These are phyloP conservation scores for Sciurus vulgaris DNA, from an alignment of 2,797 vertebrate genomes.

Conservation along the genomic window DNA sequence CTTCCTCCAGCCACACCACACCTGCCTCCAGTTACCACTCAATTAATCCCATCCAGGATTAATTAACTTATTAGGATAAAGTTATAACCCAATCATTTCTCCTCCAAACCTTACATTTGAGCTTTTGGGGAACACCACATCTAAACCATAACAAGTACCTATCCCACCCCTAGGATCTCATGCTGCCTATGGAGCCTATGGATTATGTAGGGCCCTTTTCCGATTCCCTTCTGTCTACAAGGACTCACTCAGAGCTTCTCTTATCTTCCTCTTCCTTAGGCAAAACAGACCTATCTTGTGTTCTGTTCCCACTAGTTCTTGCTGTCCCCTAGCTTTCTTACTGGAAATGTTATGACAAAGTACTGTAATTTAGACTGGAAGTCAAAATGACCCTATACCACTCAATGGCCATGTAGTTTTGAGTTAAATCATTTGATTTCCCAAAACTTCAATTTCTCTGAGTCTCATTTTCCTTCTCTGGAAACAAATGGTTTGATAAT, in stretches of 20 bases:
- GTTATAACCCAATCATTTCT: too few species aligned
- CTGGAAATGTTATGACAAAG: slow-evolving; percentile 35
- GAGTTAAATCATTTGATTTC: slow-evolving; percentile 9
- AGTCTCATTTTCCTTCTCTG: background rate
- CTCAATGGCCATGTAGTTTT: background rate
- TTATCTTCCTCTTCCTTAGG: background rate
- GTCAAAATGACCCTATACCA: slow-evolving; percentile 10
- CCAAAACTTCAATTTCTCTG: slow-evolving; percentile 11
- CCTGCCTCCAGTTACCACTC: too few species aligned
- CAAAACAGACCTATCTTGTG: background rate
- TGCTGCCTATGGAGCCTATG: background rate
- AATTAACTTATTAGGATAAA: too few species aligned
- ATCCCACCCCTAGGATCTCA: background rate
- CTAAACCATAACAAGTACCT: background rate
- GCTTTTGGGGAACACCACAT: too few species aligned
- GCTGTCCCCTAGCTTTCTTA: background rate
- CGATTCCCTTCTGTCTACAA: background rate
- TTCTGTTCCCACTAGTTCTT: slow-evolving; percentile 12
- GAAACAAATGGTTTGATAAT: background rate
- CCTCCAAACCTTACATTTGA: too few species aligned
- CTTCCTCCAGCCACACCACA: too few species aligned
- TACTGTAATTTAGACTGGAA: slow-evolving; percentile 18
- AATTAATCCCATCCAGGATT: too few species aligned
- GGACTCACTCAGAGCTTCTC: background rate
- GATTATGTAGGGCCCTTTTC: background rate